Percentiles rank a stretch among this genome's conserved stretches.
These are phyloP conservation scores for Herminia tarsipennalis DNA, from an alignment of 2,888 invertebrate genomes.

Conservation along the genomic window DNA sequence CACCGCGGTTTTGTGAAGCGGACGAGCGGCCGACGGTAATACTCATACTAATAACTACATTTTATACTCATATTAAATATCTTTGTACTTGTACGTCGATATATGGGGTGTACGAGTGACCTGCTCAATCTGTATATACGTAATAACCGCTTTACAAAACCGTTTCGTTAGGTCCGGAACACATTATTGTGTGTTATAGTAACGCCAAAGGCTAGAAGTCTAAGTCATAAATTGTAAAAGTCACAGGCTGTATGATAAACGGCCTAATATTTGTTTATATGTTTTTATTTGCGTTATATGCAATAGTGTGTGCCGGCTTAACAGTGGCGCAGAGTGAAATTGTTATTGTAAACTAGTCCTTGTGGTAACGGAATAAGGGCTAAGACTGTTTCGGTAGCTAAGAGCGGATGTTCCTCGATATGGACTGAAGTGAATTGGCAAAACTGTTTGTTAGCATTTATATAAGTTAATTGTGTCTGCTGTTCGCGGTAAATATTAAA, in stretches of 20 bases:
- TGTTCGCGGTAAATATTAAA: no score
- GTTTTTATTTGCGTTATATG: slow-evolving; percentile 31
- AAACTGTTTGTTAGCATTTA: slow-evolving; percentile 26
- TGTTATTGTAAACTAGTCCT: slow-evolving; percentile 1
- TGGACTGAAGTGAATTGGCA: slow-evolving; percentile 13
- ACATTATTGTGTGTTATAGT: slow-evolving; percentile 28
- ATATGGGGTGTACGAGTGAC: slow-evolving; percentile 5
- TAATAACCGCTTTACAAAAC: slow-evolving; percentile 20
- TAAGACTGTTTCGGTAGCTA: slow-evolving; percentile 12
- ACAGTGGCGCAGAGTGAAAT: slow-evolving; percentile 5
- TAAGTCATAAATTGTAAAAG: slow-evolving; percentile 42
- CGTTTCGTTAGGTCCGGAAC: slow-evolving; percentile 27
- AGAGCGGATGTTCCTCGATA: slow-evolving; percentile 23
- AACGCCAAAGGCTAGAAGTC: slow-evolving; percentile 41
- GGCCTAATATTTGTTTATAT: slow-evolving; percentile 27
- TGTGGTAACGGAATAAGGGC: no score
- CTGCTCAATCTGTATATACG: slow-evolving; percentile 37
- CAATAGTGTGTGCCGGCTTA: slow-evolving; percentile 38
- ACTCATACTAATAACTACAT: background rate
- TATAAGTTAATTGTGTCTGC: no score
- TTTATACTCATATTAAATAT: no score
- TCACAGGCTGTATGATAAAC: slow-evolving; percentile 20
- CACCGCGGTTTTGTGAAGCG: slow-evolving; percentile 4
- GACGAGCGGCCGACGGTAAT: background rate
- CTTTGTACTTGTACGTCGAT: no score